A percentile compares a stretch with the other conserved stretches of the same genome.
phyloP scores from a whole-genome alignment of 2,113 vertebrate genomes.

The Solea solea region DNA sequence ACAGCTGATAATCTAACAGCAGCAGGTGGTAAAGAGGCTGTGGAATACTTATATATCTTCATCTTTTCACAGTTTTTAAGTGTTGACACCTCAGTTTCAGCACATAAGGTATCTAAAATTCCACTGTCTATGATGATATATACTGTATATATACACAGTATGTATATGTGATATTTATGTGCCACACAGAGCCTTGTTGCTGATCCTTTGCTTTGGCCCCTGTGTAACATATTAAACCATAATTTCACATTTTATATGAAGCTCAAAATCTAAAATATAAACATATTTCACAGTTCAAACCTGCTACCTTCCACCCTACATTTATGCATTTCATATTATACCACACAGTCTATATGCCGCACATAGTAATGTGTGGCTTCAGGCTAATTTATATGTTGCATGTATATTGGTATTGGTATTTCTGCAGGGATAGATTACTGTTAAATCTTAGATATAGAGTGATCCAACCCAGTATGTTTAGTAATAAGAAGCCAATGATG shows the following conservation, averaged over 20 bases:
- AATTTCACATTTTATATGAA: neutral
- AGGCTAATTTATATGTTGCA: constrained; percentile 31
- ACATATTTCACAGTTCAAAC: neutral
- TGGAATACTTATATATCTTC: too few species aligned
- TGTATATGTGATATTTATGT: neutral
- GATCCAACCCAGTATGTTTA: constrained; percentile 52
- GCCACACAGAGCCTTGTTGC: neutral
- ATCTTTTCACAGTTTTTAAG: too few species aligned
- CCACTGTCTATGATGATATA: neutral
- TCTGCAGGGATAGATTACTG: constrained; percentile 51
- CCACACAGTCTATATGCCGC: neutral
- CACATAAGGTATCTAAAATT: constrained; percentile 11
- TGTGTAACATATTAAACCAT: neutral
- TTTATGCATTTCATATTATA: neutral
- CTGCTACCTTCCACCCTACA: neutral
- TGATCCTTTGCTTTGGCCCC: neutral
- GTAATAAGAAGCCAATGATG: constrained; percentile 60
- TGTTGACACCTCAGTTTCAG: too few species aligned
- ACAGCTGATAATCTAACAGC: too few species aligned
- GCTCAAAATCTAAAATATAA: neutral
- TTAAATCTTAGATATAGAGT: constrained; percentile 38
- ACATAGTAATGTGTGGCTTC: neutral
- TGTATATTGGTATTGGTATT: constrained; percentile 17
- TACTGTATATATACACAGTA: neutral
- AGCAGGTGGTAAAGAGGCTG: too few species aligned